Evolutionary conservation across 2,888 invertebrate species (phyloP).

Genomic region (Folsomia manolachei): DNA sequence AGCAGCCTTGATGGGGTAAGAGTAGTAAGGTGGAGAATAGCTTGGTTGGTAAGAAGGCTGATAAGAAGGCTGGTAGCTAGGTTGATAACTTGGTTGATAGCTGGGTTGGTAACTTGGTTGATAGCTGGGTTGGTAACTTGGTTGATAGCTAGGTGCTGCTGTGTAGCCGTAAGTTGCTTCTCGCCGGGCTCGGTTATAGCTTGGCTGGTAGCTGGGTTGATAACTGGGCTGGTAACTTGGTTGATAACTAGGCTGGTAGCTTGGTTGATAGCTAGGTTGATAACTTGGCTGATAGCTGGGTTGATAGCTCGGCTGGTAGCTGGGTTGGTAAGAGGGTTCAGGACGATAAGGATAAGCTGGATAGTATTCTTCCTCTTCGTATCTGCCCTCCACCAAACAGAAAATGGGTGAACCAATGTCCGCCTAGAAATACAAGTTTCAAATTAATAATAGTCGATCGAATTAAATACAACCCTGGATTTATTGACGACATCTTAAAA

Average conservation of each 20-base stretch:
- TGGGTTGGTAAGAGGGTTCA: constrained; percentile 25
- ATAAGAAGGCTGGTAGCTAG: constrained; percentile 30
- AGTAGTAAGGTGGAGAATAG: constrained; percentile 31
- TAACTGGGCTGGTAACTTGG: constrained; percentile 12
- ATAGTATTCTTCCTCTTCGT: constrained; percentile 45
- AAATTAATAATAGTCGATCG: background rate
- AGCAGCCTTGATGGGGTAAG: constrained; percentile 43
- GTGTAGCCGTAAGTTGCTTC: constrained; percentile 16
- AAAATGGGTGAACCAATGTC: constrained; percentile 48
- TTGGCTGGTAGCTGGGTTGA: constrained; percentile 20
- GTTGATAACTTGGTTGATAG: constrained; percentile 21
- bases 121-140: constrained; percentile 32
- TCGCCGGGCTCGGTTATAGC: no score
- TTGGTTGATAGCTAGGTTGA: constrained; percentile 12
- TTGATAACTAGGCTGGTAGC: constrained; percentile 13
- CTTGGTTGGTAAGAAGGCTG: constrained; percentile 18
- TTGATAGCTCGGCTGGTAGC: constrained; percentile 20
- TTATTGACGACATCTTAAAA: background rate
- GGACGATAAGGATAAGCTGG: constrained; percentile 39
- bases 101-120: constrained; percentile 21
- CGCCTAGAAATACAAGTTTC: constrained; percentile 33
- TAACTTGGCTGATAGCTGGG: background rate
- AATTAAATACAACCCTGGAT: background rate
- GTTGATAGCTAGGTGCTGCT: constrained; percentile 25
- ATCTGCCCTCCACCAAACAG: constrained; percentile 46